Conservation (phyloP, 2,797 vertebrate genomes). For the Pagetopsis macropterus region DNA sequence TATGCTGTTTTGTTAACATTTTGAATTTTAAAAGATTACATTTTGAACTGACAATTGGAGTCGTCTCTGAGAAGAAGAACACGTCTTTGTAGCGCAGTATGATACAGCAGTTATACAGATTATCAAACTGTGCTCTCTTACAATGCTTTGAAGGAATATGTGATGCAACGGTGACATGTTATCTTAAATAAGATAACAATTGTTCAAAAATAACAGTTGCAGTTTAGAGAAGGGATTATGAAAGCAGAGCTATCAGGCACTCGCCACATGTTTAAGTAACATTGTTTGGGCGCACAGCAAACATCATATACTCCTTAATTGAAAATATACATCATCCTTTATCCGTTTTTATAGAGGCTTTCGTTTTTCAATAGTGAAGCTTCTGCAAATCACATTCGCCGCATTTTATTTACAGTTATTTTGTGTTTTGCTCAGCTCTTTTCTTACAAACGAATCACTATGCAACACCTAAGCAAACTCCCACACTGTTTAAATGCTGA, state of each 20-base stretch:
- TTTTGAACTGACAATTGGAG: not conserved
- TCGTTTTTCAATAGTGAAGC: not conserved
- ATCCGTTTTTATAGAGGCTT: not conserved
- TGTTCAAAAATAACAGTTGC: not conserved
- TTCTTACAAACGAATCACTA: conserved; percentile 9
- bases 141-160: not conserved
- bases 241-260: not conserved
- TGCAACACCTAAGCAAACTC: conserved; percentile 5
- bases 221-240: not conserved
- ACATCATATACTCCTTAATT: not conserved
- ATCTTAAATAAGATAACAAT: not conserved
- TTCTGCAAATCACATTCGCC: not conserved
- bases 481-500: conserved; percentile 35
- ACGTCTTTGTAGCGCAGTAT: not conserved
- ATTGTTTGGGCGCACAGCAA: not conserved
- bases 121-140: not conserved
- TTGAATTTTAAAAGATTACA: not conserved
- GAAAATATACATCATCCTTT: not conserved
- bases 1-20: not conserved
- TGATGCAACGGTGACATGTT: not conserved
- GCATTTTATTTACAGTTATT: not conserved
- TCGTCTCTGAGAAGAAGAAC: not conserved
- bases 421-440: conserved; percentile 2
- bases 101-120: not conserved
- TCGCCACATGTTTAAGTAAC: too few species aligned